Evolutionary conservation across 2,797 vertebrate species (phyloP).

Genomic region (Channa striata): DNA sequence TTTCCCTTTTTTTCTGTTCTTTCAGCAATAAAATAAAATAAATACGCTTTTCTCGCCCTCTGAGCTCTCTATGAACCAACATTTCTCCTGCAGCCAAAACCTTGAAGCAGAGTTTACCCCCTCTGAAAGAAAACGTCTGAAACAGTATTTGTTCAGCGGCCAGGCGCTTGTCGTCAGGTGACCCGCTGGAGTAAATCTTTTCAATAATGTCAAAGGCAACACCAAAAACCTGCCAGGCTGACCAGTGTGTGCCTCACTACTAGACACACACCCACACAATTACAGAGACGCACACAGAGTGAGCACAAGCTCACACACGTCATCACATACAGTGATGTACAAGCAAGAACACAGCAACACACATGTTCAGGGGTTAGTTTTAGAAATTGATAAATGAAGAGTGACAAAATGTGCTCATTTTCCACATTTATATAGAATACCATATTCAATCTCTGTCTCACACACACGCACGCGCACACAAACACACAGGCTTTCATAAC

Average conservation of each 20-base stretch:
- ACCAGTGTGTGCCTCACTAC: conserved; percentile 49
- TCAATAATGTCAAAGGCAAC: conserved; percentile 65
- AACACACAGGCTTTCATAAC: background rate
- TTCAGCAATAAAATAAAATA: conserved; percentile 53
- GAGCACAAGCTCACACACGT: conserved; percentile 1
- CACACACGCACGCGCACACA: conserved; percentile 8
- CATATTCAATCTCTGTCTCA: background rate
- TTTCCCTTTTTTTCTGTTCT: conserved; percentile 43
- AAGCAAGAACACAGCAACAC: conserved; percentile 4
- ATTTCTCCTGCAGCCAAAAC: conserved; percentile 57
- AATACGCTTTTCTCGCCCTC: conserved; percentile 50
- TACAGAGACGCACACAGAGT: background rate
- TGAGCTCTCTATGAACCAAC: conserved; percentile 46
- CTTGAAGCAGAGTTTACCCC: conserved; percentile 51
- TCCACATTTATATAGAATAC: conserved; percentile 5
- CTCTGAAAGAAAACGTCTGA: conserved; percentile 67
- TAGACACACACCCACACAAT: conserved; percentile 17
- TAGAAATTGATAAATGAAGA: conserved; percentile 31
- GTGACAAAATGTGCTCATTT: conserved; percentile 34
- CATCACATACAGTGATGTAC: conserved; percentile 1
- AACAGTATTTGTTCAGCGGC: conserved; percentile 72
- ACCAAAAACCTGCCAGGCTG: conserved; percentile 76
- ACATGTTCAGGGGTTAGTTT: conserved; percentile 9
- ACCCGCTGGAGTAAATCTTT: conserved; percentile 74
- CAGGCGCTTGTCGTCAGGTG: conserved; percentile 80